Percentiles rank a stretch among this genome's conserved stretches.
These are phyloP conservation scores for Drosophila virilis DNA, from an alignment of 1,140 invertebrate genomes.

Conservation along the genomic window DNA sequence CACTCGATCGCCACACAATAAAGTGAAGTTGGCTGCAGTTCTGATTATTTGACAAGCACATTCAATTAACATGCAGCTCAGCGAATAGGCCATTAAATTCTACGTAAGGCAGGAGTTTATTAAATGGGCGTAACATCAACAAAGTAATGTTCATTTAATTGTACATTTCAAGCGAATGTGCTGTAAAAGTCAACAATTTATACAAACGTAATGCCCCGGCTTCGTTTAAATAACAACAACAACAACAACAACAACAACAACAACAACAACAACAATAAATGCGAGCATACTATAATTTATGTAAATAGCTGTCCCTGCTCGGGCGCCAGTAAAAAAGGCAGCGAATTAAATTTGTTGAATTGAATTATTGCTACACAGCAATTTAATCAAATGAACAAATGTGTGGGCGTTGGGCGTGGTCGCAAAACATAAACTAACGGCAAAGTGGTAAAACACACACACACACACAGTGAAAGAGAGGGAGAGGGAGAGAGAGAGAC, in stretches of 20 bases:
- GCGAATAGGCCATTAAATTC: neutral
- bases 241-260: constrained; percentile 12
- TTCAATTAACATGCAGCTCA: neutral
- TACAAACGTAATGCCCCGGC: constrained; percentile 6
- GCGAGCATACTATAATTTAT: constrained; percentile 19
- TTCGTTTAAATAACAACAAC: constrained; percentile 13
- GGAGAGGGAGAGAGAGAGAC: neutral
- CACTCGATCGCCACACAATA: too few relatives aligned
- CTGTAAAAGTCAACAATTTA: neutral
- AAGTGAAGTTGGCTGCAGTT: too few relatives aligned
- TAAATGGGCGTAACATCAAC: neutral
- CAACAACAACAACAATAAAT: constrained; percentile 7
- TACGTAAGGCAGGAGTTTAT: neutral
- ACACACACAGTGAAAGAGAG: neutral
- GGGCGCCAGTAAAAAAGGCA: neutral
- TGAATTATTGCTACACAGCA: constrained; percentile 30
- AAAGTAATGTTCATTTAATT: neutral
- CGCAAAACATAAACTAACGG: constrained; percentile 4
- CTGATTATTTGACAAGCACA: too few relatives aligned
- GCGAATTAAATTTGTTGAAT: constrained; percentile 44
- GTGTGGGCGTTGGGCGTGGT: constrained; percentile 10
- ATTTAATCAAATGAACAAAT: constrained; percentile 40
- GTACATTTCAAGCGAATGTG: constrained; percentile 1
- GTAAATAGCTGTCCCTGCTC: constrained; percentile 3
- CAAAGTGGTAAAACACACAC: neutral